A percentile compares a stretch with the other conserved stretches of the same genome.
phyloP scores from a whole-genome alignment of 2,888 invertebrate species.

The Chymomyza fuscimana region DNA sequence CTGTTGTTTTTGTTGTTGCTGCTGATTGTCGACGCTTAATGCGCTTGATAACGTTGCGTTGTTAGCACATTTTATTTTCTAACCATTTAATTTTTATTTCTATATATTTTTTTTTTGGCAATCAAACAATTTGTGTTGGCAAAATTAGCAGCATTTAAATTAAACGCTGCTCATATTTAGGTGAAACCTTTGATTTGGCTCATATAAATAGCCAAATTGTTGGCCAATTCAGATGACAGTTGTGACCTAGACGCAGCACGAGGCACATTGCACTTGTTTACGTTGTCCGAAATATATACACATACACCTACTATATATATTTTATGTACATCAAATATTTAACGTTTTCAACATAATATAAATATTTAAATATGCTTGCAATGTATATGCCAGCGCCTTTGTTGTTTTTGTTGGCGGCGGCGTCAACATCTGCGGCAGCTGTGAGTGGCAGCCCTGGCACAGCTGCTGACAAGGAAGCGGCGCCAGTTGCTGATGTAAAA shows the following conservation, averaged over 20 bases:
- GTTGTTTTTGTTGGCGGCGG: constrained; percentile 26
- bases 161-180: constrained; percentile 21
- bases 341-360: constrained; percentile 28
- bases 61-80: constrained; percentile 38
- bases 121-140: constrained; percentile 44
- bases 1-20: neutral
- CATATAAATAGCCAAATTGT: constrained; percentile 54
- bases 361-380: constrained; percentile 58
- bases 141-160: constrained; percentile 50
- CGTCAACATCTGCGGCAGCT: constrained; percentile 28
- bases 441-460: constrained; percentile 28
- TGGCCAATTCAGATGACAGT: constrained; percentile 45
- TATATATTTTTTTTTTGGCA: constrained; percentile 15
- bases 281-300: constrained; percentile 10
- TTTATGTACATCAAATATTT: constrained; percentile 44
- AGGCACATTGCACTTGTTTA: constrained; percentile 6
- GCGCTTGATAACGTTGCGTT: constrained; percentile 17
- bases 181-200: constrained; percentile 27
- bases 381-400: constrained; percentile 20
- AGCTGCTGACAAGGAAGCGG: constrained; percentile 68
- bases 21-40: constrained; percentile 34
- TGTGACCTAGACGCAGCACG: constrained; percentile 35
- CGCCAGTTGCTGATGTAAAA: constrained; percentile 64
- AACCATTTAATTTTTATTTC: neutral
- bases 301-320: too few species aligned